Evolutionary conservation across 2,113 vertebrate genomes (phyloP), one percentile per base, ranked within the genome.

Genomic region (Chaetodon auriga): DNA sequence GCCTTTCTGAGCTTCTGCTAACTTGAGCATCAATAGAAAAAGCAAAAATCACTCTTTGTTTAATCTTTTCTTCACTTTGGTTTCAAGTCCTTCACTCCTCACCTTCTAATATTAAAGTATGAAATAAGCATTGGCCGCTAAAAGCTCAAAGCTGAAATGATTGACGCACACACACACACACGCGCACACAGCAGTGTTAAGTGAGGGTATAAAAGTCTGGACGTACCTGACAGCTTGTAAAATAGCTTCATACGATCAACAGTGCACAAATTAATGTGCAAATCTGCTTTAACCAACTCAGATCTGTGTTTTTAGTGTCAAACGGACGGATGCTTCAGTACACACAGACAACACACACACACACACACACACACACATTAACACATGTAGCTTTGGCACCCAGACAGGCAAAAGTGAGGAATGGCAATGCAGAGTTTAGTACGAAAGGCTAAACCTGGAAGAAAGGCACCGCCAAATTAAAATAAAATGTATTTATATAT

Each of bases 351-450:
- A 72, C 5, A 66, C 23, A 38, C 43, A 81, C 21, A 81, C 69
- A 75, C 8, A 65, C 18, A 69, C 51, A 75, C 36, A 63, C 64
- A 58, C 18, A 48, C 49, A 77, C 70, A 48, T 38, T 38, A 3
- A 51, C 30, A 77, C n/a, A 45, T 0, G 13, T 30, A 86, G 38
- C 88, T 92, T 91, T 93, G 90, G 87, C 90, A 93, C 80, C 38
- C 65, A 78, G 73, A 66, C 48, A 63, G 45, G 23, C n/a, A 66
- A 64, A 63, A 18, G 38, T 54, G 55, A 90, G 72, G 66, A 87
- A 85, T 78, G 84, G 23, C 51, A 83, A 74, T 61, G 64, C 54
- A 84, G 80, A 68, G 58, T 84, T 82, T 60, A 78, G 81, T 68
- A 75, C 41, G 21, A 55, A 74, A 63, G 48, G 38, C 64, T 63